A percentile compares a stretch with the other conserved stretches of the same genome.
Evolutionary conservation across 2,797 vertebrate genomes (phyloP).

Genomic region (Spondyliosoma cantharus): DNA sequence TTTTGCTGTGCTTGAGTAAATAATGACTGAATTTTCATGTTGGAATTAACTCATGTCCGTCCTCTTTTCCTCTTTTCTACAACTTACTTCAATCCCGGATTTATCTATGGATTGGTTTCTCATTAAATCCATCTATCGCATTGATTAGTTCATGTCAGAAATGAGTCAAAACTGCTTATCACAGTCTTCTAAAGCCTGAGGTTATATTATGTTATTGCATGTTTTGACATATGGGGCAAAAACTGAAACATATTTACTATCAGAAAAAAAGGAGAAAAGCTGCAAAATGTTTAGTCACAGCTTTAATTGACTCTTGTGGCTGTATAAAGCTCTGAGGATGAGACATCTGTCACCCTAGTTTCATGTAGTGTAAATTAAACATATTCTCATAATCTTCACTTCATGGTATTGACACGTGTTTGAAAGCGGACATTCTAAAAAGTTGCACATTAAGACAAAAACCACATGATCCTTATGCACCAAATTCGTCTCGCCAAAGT

Average conservation of each 20-base stretch:
- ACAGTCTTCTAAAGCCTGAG: not conserved
- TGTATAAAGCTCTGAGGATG: too few species aligned
- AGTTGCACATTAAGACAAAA: conserved; percentile 3
- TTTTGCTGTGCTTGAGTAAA: too few species aligned
- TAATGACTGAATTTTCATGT: too few species aligned
- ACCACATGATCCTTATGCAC: conserved; percentile 26
- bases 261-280: not conserved
- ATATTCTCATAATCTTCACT: not conserved
- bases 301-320: not conserved
- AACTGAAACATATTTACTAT: not conserved
- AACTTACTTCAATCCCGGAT: not conserved
- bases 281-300: too few species aligned
- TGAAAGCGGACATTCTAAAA: not conserved
- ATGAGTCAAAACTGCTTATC: not conserved
- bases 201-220: not conserved
- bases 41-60: too few species aligned
- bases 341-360: not conserved
- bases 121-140: not conserved
- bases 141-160: not conserved
- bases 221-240: not conserved
- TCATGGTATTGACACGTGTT: not conserved
- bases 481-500: conserved; percentile 7
- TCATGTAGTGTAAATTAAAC: not conserved
- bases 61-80: not conserved
- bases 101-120: not conserved